These are phyloP conservation scores for Aselliscus stoliczkanus DNA, from an alignment of 2,797 vertebrate species.

Conservation along the genomic window DNA sequence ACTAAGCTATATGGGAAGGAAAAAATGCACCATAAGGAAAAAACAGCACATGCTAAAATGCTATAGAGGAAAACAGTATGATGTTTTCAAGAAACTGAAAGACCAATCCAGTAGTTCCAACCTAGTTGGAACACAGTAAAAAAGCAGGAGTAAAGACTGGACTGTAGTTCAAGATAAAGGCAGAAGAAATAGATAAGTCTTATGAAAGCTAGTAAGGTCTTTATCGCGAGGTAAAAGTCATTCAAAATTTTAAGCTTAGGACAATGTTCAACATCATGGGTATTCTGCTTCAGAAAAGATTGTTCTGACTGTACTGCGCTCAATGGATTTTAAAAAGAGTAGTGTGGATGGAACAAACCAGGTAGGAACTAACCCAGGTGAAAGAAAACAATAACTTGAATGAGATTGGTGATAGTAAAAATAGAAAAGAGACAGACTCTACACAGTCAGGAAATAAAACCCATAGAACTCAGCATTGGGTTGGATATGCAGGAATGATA, in stretches of 20 bases:
- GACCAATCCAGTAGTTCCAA: background rate
- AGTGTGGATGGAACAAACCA: background rate
- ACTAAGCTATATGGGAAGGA: background rate
- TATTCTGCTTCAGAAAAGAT: constrained; percentile 33
- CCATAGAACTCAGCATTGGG: background rate
- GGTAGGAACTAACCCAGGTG: background rate
- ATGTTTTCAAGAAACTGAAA: background rate
- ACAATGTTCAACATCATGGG: background rate
- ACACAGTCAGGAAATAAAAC: background rate
- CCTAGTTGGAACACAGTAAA: background rate
- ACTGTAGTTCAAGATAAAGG: background rate
- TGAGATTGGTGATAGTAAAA: background rate
- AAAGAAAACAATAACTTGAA: background rate
- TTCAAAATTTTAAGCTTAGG: background rate
- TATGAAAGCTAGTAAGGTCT: background rate
- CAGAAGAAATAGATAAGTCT: background rate
- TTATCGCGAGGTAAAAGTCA: background rate
- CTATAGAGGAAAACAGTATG: background rate
- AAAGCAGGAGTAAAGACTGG: background rate
- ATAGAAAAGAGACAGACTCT: background rate
- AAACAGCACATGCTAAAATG: background rate
- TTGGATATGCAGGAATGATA: background rate
- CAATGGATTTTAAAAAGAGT: background rate
- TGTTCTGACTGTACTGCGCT: background rate
- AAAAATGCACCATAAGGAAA: background rate